Evolutionary conservation across 37 sponge, comb jelly and placozoan genomes (phyloP).

Genomic region (Ianthella basta): DNA sequence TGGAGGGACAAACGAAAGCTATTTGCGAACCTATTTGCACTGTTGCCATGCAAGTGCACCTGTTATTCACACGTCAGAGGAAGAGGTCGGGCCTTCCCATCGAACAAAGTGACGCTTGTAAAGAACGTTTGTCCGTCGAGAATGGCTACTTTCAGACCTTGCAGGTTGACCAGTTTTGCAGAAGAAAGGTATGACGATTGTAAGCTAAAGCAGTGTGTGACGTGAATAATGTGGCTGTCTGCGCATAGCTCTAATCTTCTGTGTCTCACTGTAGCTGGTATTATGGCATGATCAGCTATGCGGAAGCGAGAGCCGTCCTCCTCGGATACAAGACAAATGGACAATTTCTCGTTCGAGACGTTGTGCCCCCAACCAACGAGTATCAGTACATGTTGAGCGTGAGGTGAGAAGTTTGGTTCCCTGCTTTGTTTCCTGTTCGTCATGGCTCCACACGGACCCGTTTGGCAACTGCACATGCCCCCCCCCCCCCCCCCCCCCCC

Average conservation of each 20-base stretch:
- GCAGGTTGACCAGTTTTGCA: not conserved
- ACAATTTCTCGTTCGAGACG: conserved; percentile 58
- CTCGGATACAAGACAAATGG: conserved; percentile 18
- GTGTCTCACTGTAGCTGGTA: conserved; percentile 70
- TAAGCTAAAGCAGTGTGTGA: not conserved
- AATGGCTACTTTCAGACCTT: not conserved
- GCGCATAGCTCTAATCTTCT: not conserved
- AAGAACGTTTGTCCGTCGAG: too few relatives aligned
- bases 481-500: too few relatives aligned
- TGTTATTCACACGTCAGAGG: too few relatives aligned
- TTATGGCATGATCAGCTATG: conserved; percentile 56
- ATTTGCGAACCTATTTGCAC: too few relatives aligned
- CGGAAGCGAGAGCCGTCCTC: conserved; percentile 42
- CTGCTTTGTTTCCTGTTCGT: too few relatives aligned
- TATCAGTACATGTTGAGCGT: conserved; percentile 1
- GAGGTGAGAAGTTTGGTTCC: not conserved
- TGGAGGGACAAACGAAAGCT: too few relatives aligned
- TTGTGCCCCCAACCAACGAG: not conserved
- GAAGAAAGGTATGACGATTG: not conserved
- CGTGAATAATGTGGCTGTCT: not conserved
- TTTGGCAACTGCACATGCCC: too few relatives aligned
- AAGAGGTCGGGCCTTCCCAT: too few relatives aligned
- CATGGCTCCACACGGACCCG: too few relatives aligned
- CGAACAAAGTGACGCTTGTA: too few relatives aligned
- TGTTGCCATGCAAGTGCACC: too few relatives aligned